Percentiles rank a stretch among this genome's conserved stretches.
Evolutionary conservation across 2,888 invertebrate species (phyloP).

Genomic region (Hypena proboscidalis): DNA sequence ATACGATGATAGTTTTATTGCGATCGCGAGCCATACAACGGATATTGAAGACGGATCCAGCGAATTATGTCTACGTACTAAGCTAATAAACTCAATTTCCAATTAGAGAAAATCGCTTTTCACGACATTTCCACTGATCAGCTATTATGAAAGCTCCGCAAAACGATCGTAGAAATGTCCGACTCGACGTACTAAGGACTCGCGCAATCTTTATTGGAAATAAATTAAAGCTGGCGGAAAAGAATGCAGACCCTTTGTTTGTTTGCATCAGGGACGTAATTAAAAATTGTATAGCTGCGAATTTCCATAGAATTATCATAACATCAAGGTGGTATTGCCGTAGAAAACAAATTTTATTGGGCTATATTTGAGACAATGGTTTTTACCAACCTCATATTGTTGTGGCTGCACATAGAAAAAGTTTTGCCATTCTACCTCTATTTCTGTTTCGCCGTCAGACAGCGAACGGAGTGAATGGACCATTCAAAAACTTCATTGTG

Average conservation of each 20-base stretch:
- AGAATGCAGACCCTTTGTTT: slow-evolving; percentile 50
- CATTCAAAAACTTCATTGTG: slow-evolving; percentile 4
- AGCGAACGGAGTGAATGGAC: slow-evolving; percentile 11
- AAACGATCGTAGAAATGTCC: slow-evolving; percentile 44
- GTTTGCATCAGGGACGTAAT: slow-evolving; percentile 34
- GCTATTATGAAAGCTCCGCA: slow-evolving; percentile 57
- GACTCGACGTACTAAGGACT: slow-evolving; percentile 40
- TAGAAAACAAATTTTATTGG: slow-evolving; percentile 39
- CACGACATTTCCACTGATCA: slow-evolving; percentile 56
- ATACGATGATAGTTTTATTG: slow-evolving; percentile 29
- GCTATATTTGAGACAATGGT: slow-evolving; percentile 40
- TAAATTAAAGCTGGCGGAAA: slow-evolving; percentile 59
- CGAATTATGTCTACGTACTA: slow-evolving; percentile 40
- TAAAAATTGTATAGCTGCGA: slow-evolving; percentile 36
- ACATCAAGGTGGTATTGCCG: slow-evolving; percentile 17
- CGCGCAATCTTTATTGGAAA: slow-evolving; percentile 58
- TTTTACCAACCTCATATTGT: slow-evolving; percentile 37
- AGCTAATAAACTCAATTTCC: slow-evolving; percentile 57
- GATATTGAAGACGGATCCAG: slow-evolving; percentile 34
- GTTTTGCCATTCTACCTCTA: slow-evolving; percentile 35
- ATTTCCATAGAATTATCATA: slow-evolving; percentile 32
- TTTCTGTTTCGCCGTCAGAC: slow-evolving; percentile 31
- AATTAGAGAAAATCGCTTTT: slow-evolving; percentile 62
- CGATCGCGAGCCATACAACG: slow-evolving; percentile 30
- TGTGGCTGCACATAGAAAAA: slow-evolving; percentile 36